Evolutionary conservation across 2,888 invertebrate genomes (phyloP).

Genomic region (Melieria picta): DNA sequence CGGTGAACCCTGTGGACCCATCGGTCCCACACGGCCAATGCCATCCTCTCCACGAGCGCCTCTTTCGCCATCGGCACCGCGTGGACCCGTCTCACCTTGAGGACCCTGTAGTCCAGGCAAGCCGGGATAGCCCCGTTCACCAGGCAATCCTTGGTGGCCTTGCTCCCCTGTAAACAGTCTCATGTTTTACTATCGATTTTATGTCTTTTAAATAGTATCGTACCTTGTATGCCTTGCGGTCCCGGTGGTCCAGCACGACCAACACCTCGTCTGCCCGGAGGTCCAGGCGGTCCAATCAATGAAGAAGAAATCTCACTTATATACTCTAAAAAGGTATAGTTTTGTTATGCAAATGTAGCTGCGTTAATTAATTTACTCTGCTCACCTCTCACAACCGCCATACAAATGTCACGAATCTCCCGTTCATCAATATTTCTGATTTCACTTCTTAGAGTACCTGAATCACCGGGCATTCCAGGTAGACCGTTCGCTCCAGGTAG

Average conservation of each 20-base stretch:
- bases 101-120: conserved; percentile 76
- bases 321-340: conserved; percentile 71
- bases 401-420: conserved; percentile 84
- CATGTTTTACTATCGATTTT: not conserved
- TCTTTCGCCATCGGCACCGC: conserved; percentile 73
- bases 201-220: not conserved
- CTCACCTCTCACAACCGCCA: conserved; percentile 80
- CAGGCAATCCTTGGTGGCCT: conserved; percentile 68
- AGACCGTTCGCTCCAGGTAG: conserved; percentile 39
- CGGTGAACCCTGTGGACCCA: conserved; percentile 76
- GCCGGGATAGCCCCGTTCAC: conserved; percentile 79
- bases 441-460: conserved; percentile 45
- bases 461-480: conserved; percentile 37
- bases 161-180: conserved; percentile 68
- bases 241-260: conserved; percentile 59
- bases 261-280: conserved; percentile 69
- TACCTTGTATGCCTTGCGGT: conserved; percentile 40
- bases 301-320: conserved; percentile 75
- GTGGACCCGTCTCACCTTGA: conserved; percentile 68
- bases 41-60: conserved; percentile 80
- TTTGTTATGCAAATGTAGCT: not conserved
- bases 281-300: conserved; percentile 56
- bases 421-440: conserved; percentile 63
- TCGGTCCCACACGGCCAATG: conserved; percentile 71
- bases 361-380: not conserved